Conservation (phyloP, 2,888 invertebrate species). For the Alitta virens region DNA sequence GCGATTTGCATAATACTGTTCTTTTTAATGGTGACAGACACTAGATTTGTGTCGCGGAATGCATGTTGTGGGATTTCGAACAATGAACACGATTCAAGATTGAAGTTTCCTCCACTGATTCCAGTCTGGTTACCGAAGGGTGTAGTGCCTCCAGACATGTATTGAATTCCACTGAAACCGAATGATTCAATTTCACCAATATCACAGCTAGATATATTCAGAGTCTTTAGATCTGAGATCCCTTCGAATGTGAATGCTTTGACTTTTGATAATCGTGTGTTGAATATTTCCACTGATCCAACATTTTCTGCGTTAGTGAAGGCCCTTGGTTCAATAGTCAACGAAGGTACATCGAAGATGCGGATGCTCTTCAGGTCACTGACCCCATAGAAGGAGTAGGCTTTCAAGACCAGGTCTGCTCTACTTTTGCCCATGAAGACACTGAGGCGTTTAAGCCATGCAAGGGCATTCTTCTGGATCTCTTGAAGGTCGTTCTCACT, state of each 20-base stretch:
- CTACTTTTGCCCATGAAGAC: background rate
- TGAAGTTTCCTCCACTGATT: background rate
- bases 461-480: background rate
- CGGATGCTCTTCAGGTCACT: background rate
- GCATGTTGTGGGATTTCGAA: background rate
- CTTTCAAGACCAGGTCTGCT: background rate
- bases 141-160: background rate
- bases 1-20: background rate
- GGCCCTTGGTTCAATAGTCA: background rate
- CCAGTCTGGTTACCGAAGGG: too few relatives aligned
- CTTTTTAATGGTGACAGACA: background rate
- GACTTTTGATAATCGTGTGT: background rate
- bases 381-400: background rate
- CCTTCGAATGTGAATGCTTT: background rate
- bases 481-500: background rate
- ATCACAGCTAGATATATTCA: background rate
- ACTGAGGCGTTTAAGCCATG: background rate
- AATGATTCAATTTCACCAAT: background rate
- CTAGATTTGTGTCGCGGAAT: constrained; percentile 1
- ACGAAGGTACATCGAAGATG: background rate
- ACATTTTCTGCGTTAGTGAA: constrained; percentile 1
- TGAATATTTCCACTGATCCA: background rate
- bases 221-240: background rate
- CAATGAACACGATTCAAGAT: background rate
- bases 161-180: background rate